phyloP scores from a whole-genome alignment of 2,113 vertebrate species.

The Laticauda colubrina region DNA sequence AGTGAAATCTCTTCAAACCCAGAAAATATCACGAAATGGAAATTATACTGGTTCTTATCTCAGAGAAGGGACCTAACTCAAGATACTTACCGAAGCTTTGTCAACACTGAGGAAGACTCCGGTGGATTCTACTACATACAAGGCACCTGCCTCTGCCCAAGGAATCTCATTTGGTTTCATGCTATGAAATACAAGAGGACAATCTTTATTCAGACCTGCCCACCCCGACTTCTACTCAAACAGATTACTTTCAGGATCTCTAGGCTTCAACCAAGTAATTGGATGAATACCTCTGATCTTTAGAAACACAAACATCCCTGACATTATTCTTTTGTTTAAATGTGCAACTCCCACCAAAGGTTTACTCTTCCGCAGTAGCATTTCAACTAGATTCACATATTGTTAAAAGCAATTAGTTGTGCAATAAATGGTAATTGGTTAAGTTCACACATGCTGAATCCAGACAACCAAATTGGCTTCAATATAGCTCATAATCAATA shows the following conservation, averaged over 20 bases:
- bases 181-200: slow-evolving; percentile 43
- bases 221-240: not conserved
- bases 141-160: slow-evolving; percentile 73
- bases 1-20: not conserved
- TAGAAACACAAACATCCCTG: not conserved
- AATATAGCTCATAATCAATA: not conserved
- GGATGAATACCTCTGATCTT: not conserved
- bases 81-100: slow-evolving; percentile 75
- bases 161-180: slow-evolving; percentile 80
- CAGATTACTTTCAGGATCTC: not conserved
- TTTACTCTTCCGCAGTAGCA: not conserved
- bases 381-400: not conserved
- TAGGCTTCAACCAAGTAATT: not conserved
- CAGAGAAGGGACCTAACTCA: not conserved
- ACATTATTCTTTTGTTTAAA: not conserved
- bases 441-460: not conserved
- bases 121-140: slow-evolving; percentile 84
- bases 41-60: not conserved
- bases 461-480: not conserved
- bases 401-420: not conserved
- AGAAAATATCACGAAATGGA: not conserved
- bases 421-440: not conserved
- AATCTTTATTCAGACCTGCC: not conserved
- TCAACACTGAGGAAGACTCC: slow-evolving; percentile 82
- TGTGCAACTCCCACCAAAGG: not conserved